Evolutionary conservation across 2,888 invertebrate genomes (phyloP).

Genomic region (Netelia melanura): DNA sequence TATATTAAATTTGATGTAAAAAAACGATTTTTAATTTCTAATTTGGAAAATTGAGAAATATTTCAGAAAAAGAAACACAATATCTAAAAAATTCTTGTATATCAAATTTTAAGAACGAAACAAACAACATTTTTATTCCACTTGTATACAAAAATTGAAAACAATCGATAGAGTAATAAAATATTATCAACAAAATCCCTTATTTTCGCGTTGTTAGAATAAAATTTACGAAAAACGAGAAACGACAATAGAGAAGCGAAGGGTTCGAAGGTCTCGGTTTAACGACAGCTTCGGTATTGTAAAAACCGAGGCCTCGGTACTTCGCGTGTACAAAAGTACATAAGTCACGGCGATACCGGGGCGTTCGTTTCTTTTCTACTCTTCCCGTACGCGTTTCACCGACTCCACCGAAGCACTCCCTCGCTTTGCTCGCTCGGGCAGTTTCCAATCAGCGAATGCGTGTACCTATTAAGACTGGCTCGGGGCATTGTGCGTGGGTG

Average conservation of each 20-base stretch:
- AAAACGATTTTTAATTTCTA: too few species aligned
- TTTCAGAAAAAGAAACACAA: too few species aligned
- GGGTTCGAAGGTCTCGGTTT: conserved; percentile 6
- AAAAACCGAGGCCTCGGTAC: conserved; percentile 19
- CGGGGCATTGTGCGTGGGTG: conserved; percentile 83
- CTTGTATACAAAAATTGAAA: too few species aligned
- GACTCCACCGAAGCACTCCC: conserved; percentile 13
- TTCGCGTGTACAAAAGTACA: conserved; percentile 30
- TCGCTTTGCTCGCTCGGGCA: conserved; percentile 62
- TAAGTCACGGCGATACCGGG: conserved; percentile 20
- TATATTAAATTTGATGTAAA: too few species aligned
- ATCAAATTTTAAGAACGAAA: too few species aligned
- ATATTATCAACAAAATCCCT: too few species aligned
- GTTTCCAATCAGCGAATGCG: conserved; percentile 84
- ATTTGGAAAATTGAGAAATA: too few species aligned
- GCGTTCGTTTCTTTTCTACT: conserved; percentile 50
- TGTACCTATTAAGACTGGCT: conserved; percentile 82
- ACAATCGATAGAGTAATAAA: too few species aligned
- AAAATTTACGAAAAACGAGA: too few species aligned
- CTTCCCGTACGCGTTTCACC: conserved; percentile 38
- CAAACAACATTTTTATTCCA: too few species aligned
- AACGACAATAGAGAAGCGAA: neutral
- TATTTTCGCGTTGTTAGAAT: too few species aligned
- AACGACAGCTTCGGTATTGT: conserved; percentile 36
- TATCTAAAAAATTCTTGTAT: too few species aligned